These are phyloP conservation scores for Drosophila dives DNA, from an alignment of 2,888 invertebrate species.

Conservation along the genomic window DNA sequence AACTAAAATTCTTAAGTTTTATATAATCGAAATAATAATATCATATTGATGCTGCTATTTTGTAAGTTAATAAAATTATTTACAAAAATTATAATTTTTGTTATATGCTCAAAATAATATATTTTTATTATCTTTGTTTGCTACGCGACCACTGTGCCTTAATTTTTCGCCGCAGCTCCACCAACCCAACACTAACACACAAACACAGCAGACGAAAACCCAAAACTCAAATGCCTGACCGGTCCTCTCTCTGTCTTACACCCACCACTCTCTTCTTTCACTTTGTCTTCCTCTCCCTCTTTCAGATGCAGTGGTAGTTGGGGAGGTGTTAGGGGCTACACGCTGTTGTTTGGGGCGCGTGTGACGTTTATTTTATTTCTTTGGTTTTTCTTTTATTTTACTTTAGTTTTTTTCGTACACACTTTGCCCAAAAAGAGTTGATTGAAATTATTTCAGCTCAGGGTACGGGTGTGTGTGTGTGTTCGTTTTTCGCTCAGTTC, in stretches of 20 bases:
- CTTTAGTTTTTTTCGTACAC: conserved; percentile 26
- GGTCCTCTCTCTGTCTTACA: conserved; percentile 31
- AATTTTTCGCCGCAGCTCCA: conserved; percentile 67
- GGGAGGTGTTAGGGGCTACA: conserved; percentile 23
- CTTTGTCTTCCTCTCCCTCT: conserved; percentile 35
- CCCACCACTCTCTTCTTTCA: conserved; percentile 33
- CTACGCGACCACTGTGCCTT: conserved; percentile 26
- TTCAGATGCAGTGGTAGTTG: conserved; percentile 28
- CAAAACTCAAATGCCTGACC: conserved; percentile 54
- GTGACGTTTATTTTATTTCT: conserved; percentile 70
- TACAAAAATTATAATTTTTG: neutral
- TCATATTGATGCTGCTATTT: neutral
- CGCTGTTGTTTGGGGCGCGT: conserved; percentile 67
- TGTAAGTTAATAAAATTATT: neutral
- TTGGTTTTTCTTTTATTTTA: conserved; percentile 38
- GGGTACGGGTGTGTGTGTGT: conserved; percentile 21
- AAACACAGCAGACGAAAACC: conserved; percentile 15
- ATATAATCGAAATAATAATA: neutral
- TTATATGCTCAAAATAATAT: neutral
- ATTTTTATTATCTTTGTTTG: neutral
- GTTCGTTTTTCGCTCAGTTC: conserved; percentile 51
- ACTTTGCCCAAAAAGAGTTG: conserved; percentile 70
- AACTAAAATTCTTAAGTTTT: neutral
- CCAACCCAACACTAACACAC: conserved; percentile 8
- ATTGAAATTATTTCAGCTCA: conserved; percentile 76